Evolutionary conservation across 1,140 invertebrate species (phyloP), one percentile per base, ranked within the genome.

Genomic region (Steinernema khuongi): DNA sequence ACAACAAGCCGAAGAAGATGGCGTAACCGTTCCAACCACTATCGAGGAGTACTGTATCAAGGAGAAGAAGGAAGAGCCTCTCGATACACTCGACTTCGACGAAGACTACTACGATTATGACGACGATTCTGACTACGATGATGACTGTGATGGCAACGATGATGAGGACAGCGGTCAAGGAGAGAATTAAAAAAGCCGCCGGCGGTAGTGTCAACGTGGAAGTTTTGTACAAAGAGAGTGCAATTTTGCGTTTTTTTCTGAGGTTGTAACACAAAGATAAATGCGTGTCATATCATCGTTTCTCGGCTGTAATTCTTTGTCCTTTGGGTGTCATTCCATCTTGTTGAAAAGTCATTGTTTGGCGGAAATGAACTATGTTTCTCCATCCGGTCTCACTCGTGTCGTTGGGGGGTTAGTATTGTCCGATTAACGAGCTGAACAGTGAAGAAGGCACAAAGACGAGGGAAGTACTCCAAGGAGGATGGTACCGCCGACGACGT

Each of bases 1-100:
- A 85, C 89, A 91, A 50, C 96, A 99, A 81, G 96, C 97, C 0
- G 94, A 94, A 84, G 92, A 92, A 75, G 97, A 99, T 87, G 93
- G 94, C 79, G 96, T 99, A 67, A 91, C 91, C 31, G 96, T 99
- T 74, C 97, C 96, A 31, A 90, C 93, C 73, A 99, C 96, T 1
- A 87, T 99, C 82, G 95, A 99, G 89, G 97, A 99, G 87, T 99
- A 99, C 87, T 94, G 93, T 86, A 92, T 96, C 81, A 96, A 96
- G 86, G 92, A 85, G 90, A 79, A 28, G 80, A 85, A 72, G 80
- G 29, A 69, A 19, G 75, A 77, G 22, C 22, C 50, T 33, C 44
- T 73, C 77, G 77, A 82, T 74, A 67, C 81, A 77, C 69, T 81
- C 31, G 77, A 81, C 69, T 71, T 80, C 41, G 79, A 85, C 66